Percentiles rank a stretch among this genome's conserved stretches.
Conservation (phyloP, 2,797 vertebrate species). For the Threskiornis aethiopicus region DNA sequence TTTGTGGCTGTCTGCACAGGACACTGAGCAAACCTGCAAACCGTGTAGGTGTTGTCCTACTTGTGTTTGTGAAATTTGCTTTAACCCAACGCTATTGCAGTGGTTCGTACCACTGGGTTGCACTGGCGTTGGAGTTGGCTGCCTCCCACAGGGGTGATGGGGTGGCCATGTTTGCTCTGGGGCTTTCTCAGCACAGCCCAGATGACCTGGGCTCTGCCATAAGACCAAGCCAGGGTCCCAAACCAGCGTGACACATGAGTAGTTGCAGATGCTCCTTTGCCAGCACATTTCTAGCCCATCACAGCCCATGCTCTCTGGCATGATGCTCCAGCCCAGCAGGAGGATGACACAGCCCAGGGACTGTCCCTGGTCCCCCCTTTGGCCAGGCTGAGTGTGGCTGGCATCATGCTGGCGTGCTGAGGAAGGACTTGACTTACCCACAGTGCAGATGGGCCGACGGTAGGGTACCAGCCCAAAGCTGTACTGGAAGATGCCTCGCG, state of each 20-base stretch:
- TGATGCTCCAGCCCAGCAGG: neutral
- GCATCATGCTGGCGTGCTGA: rapidly evolving
- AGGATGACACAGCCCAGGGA: neutral
- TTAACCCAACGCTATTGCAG: rapidly evolving
- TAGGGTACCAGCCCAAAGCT: constrained; percentile 90
- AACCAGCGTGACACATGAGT: rapidly evolving
- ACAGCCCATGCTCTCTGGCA: neutral
- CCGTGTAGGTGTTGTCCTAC: neutral
- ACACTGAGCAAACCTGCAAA: neutral
- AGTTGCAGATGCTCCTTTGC: neutral
- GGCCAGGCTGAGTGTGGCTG: neutral
- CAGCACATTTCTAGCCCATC: neutral
- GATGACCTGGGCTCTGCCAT: neutral
- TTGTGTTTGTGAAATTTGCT: neutral
- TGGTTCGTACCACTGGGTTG: rapidly evolving
- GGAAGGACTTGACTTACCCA: constrained; percentile 84
- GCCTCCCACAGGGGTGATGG: neutral
- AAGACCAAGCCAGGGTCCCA: neutral
- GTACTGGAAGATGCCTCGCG: constrained; percentile 92
- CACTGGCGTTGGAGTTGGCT: neutral
- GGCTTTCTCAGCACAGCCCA: neutral
- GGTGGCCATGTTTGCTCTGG: neutral
- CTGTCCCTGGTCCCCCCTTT: neutral
- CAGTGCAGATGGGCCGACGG: constrained; percentile 84
- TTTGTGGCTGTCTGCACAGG: neutral